These are phyloP conservation scores for Alosa sapidissima DNA, from an alignment of 2,797 vertebrate species.

Conservation along the genomic window DNA sequence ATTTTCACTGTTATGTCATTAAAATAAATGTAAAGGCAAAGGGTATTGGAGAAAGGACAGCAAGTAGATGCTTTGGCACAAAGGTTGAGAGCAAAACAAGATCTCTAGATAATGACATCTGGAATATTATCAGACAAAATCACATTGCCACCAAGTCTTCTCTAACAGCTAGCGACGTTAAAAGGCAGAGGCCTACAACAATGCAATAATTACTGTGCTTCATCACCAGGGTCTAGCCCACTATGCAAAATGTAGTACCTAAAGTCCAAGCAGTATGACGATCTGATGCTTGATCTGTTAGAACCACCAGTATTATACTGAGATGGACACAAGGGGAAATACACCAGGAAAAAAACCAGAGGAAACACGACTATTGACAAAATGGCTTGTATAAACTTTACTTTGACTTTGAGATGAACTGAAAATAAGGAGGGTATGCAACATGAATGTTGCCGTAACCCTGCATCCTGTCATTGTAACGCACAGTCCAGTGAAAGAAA, in stretches of 20 bases:
- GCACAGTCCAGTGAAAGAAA: constrained; percentile 3
- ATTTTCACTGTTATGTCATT: background rate
- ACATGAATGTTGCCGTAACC: constrained; percentile 60
- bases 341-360: constrained; percentile 48
- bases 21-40: background rate
- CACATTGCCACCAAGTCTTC: background rate
- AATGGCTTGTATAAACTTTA: constrained; percentile 65
- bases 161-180: background rate
- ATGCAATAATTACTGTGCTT: background rate
- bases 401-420: constrained; percentile 62
- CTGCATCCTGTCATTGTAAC: constrained; percentile 72
- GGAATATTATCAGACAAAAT: background rate
- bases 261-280: background rate
- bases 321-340: background rate
- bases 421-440: constrained; percentile 69
- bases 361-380: constrained; percentile 65
- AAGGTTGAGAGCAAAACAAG: background rate
- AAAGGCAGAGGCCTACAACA: background rate
- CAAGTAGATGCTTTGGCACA: background rate
- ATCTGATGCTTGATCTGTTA: background rate
- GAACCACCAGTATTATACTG: background rate
- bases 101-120: background rate
- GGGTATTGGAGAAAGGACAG: background rate
- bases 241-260: background rate
- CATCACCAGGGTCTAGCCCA: background rate